Evolutionary conservation across 2,888 invertebrate genomes (phyloP).

Genomic region (Epinotia brunnichana): DNA sequence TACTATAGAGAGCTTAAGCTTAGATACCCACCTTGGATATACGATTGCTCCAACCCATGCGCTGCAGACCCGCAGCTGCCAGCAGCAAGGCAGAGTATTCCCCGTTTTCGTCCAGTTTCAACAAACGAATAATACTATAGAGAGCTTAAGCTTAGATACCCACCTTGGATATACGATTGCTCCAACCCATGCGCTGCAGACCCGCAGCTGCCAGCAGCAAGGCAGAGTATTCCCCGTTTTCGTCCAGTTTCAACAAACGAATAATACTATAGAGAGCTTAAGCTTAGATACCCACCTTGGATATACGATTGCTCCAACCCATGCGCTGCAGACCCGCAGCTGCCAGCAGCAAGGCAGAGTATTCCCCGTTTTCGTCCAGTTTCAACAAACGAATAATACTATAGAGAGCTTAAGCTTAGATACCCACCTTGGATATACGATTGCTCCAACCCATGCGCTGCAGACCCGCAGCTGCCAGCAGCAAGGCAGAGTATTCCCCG

Average conservation of each 20-base stretch:
- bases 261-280: too few relatives aligned
- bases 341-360: constrained; percentile 91
- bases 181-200: constrained; percentile 94
- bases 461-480: constrained; percentile 95
- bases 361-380: constrained; percentile 75
- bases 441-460: constrained; percentile 94
- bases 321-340: constrained; percentile 94
- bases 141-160: too few relatives aligned
- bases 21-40: constrained; percentile 89
- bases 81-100: constrained; percentile 88
- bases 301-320: constrained; percentile 93
- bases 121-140: too few relatives aligned
- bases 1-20: too few relatives aligned
- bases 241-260: constrained; percentile 90
- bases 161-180: constrained; percentile 90
- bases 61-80: constrained; percentile 93
- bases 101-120: constrained; percentile 85
- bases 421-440: constrained; percentile 89
- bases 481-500: constrained; percentile 84
- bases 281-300: constrained; percentile 85
- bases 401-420: too few relatives aligned
- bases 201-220: constrained; percentile 96
- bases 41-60: constrained; percentile 94
- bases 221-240: constrained; percentile 77
- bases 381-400: constrained; percentile 93